Base-by-base conservation (phyloP, 2,797 vertebrate species). In the Huso huso region DNA sequence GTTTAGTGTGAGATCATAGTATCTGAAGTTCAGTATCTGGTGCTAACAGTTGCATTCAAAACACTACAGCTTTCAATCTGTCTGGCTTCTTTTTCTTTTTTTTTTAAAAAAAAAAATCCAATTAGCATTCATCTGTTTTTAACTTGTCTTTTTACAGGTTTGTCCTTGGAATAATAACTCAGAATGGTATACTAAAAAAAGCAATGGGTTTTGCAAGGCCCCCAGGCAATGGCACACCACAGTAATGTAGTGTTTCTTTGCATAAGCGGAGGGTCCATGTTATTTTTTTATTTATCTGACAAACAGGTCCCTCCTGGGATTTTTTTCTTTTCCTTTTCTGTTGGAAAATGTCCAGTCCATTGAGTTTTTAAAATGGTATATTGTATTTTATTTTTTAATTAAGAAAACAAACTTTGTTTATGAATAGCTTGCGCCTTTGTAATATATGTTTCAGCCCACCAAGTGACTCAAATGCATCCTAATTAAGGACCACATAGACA, bases 291-390 rank as follows among this genome's bases (percentile, higher is more conserved):
- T 55, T 10, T 10, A 55, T 10, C 53, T n/a, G n/a, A 55, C 53
- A 55, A 55, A 55, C n/a, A 55, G n/a, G 53, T 55, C 53, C 53
- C 53, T 55, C 53, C 53, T 8, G 53, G 53, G 53, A 55, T 55
- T n/a, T 55, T 18, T 55, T n/a, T n/a, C n/a, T 55, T 6, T 55
- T 1, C 9, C 53, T 55, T 55, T 55, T 55, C n/a, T 37, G 37
- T 37, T 37, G 37, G 37, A 37, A 37, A 37, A 37, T 37, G 37
- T 37, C 37, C 37, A 37, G 37, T 5, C 37, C 4, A 37, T 4
- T 37, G 37, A 37, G 37, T 37, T 37, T 37, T 37, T 37, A 37
- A 37, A 37, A 37, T 5, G 37, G 37, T 37, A 37, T 37, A 37
- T 37, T 37, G 37, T 37, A 37, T 37, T 37, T 37, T 37, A 37